These are phyloP conservation scores for Elanus axillaris DNA, from an alignment of 2,113 vertebrate species.

Conservation along the genomic window DNA sequence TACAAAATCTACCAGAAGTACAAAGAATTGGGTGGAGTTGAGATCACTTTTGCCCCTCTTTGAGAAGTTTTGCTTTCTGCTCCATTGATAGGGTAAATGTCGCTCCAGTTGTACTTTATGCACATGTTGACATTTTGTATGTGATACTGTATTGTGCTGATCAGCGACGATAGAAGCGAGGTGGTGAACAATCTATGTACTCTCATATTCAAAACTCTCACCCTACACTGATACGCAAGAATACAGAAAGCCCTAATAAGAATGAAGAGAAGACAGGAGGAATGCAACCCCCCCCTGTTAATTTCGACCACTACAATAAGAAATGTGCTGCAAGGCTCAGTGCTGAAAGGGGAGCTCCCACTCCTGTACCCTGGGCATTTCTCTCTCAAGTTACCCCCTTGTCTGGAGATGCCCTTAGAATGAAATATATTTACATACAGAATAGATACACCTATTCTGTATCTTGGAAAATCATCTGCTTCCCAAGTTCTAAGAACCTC, in stretches of 20 bases:
- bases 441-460: not conserved
- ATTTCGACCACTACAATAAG: not conserved
- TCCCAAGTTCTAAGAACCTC: not conserved
- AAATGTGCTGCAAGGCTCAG: not conserved
- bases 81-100: not conserved
- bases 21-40: not conserved
- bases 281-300: not conserved
- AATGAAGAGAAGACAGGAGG: not conserved
- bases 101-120: not conserved
- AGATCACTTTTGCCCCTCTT: not conserved
- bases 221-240: not conserved
- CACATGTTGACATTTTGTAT: not conserved
- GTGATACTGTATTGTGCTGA: not conserved
- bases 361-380: not conserved
- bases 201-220: not conserved
- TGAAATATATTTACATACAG: not conserved
- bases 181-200: not conserved
- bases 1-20: not conserved
- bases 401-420: not conserved
- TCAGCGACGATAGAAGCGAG: not conserved
- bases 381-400: not conserved
- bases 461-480: not conserved
- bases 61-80: not conserved
- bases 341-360: not conserved
- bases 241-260: not conserved